Evolutionary conservation across 92 coral and sea anemone genomes (phyloP).

Genomic region (Umimayanthus kanabou): DNA sequence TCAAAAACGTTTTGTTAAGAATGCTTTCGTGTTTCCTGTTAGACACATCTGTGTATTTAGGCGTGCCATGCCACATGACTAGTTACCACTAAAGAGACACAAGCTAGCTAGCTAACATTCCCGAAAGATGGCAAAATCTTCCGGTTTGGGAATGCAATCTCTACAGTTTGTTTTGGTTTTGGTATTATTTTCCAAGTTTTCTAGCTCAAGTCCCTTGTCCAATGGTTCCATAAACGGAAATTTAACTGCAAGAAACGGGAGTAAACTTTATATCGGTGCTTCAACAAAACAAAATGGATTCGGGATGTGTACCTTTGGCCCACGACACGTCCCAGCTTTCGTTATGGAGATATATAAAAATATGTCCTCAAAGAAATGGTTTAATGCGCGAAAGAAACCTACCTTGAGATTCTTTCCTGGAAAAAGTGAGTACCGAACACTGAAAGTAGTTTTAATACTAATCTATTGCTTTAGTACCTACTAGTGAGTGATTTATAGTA

Average conservation of each 20-base stretch:
- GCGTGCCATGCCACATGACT: neutral
- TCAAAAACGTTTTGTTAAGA: neutral
- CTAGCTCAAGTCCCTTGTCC: neutral
- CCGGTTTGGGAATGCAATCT: neutral
- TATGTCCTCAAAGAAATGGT: neutral
- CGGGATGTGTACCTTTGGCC: neutral
- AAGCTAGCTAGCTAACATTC: neutral
- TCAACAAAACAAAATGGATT: neutral
- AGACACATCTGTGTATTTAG: neutral
- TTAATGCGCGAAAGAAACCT: neutral
- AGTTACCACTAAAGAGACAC: neutral
- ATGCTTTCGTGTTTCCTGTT: constrained; percentile 20
- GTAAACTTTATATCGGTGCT: neutral
- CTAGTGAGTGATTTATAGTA: neutral
- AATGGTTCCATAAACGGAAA: neutral
- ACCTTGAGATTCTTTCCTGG: neutral
- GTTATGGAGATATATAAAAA: constrained; percentile 1
- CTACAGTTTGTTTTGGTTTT: neutral
- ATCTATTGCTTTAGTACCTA: neutral
- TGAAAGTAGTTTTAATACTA: too few relatives aligned
- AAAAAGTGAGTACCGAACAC: constrained; percentile 11
- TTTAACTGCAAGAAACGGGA: neutral
- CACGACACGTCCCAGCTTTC: neutral
- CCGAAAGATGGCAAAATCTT: constrained; percentile 10
- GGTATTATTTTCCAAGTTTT: neutral